These are phyloP conservation scores for Stenodera caucasica DNA, from an alignment of 2,888 invertebrate genomes.

Conservation along the genomic window DNA sequence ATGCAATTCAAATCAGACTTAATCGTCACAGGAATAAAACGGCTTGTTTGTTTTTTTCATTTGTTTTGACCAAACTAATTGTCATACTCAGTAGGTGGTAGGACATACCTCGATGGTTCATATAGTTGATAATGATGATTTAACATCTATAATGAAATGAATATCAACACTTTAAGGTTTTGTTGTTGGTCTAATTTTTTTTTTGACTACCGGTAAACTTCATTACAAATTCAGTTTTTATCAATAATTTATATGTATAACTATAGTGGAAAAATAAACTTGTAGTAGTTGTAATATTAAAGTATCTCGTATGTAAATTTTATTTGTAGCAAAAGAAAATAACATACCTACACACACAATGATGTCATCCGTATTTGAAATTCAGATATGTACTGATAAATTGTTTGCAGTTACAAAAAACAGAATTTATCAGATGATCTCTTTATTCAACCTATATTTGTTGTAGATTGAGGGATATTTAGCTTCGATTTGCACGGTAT, in stretches of 20 bases:
- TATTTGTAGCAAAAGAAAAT: neutral
- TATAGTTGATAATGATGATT: slow-evolving; percentile 28
- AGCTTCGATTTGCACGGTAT: too few species aligned
- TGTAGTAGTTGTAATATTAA: neutral
- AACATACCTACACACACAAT: neutral
- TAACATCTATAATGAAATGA: slow-evolving; percentile 29
- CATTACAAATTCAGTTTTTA: neutral
- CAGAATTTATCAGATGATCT: too few species aligned
- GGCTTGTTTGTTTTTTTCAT: slow-evolving; percentile 5
- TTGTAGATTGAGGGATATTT: too few species aligned
- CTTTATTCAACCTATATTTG: too few species aligned
- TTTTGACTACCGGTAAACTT: neutral
- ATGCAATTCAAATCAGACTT: too few species aligned
- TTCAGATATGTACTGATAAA: neutral
- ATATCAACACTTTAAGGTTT: slow-evolving; percentile 24
- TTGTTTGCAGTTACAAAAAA: too few species aligned
- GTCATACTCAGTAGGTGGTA: slow-evolving; percentile 21
- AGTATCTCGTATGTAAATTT: slow-evolving; percentile 1
- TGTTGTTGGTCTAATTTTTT: neutral
- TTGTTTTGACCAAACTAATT: slow-evolving; percentile 20
- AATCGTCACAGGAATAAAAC: too few species aligned
- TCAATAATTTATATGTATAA: neutral
- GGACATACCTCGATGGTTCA: slow-evolving; percentile 13
- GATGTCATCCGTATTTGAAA: neutral
- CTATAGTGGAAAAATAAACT: too few species aligned